Conservation (phyloP, 2,888 invertebrate genomes). For the Trilocha varians region DNA sequence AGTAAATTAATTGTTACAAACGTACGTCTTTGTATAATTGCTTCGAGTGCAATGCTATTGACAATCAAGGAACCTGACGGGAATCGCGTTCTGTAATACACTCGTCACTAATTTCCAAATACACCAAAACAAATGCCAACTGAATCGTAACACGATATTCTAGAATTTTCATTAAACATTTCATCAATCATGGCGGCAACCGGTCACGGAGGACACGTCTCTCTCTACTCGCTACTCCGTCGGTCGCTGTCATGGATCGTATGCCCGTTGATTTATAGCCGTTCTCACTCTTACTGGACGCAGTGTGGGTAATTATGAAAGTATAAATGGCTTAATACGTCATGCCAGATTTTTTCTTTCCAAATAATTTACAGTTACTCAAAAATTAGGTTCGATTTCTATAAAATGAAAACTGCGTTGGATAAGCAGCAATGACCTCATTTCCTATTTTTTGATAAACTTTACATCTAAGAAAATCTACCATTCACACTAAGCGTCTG, state of each 20-base stretch:
- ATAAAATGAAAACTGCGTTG: too few species aligned
- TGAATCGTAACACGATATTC: neutral
- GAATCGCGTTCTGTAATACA: too few species aligned
- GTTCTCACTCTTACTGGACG: neutral
- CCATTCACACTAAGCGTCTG: too few species aligned
- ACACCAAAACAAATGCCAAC: neutral
- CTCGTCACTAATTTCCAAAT: neutral
- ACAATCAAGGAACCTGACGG: neutral
- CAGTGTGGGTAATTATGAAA: too few species aligned
- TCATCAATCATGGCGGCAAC: slow-evolving; percentile 2
- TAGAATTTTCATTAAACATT: slow-evolving; percentile 1
- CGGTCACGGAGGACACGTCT: neutral
- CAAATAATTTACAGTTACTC: too few species aligned
- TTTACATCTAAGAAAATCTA: too few species aligned
- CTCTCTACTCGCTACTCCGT: neutral
- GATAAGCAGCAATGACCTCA: too few species aligned
- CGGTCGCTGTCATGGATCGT: slow-evolving; percentile 1
- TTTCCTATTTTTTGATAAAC: too few species aligned
- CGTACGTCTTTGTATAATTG: neutral
- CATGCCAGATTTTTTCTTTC: too few species aligned
- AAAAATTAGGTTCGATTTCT: too few species aligned
- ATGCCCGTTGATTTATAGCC: slow-evolving; percentile 5
- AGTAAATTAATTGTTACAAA: too few species aligned
- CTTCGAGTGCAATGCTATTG: neutral
- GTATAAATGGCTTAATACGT: too few species aligned